Percentiles rank a stretch among this genome's conserved stretches.
Evolutionary conservation across 1,140 invertebrate species (phyloP).

Genomic region (Caenorhabditis latens): DNA sequence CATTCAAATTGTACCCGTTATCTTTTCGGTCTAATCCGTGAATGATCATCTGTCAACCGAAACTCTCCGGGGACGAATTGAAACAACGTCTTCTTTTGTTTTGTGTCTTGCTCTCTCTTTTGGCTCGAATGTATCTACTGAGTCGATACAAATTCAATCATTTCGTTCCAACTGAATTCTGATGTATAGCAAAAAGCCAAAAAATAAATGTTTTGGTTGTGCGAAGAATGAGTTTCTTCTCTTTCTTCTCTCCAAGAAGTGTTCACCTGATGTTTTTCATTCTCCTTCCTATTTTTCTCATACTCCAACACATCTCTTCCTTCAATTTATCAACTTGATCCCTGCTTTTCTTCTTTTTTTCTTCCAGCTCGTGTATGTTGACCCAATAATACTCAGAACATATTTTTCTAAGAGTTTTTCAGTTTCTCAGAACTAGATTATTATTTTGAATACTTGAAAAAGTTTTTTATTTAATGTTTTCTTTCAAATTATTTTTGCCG

Average conservation of each 20-base stretch:
- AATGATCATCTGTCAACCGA: slow-evolving; percentile 15
- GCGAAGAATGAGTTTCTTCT: too few relatives aligned
- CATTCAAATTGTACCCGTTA: not conserved
- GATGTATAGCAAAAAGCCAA: not conserved
- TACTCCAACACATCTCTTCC: too few relatives aligned
- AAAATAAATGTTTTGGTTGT: not conserved
- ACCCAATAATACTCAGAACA: too few relatives aligned
- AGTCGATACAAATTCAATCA: slow-evolving; percentile 53
- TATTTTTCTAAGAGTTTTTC: too few relatives aligned
- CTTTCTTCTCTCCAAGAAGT: too few relatives aligned
- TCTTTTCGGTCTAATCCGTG: slow-evolving; percentile 2
- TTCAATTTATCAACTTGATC: slow-evolving; percentile 9
- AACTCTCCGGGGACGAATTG: not conserved
- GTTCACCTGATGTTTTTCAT: too few relatives aligned
- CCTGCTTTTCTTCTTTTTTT: not conserved
- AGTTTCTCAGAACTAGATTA: too few relatives aligned
- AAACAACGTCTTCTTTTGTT: not conserved
- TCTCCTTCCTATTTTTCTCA: too few relatives aligned
- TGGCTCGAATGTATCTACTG: too few relatives aligned
- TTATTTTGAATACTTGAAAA: too few relatives aligned
- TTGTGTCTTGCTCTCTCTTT: slow-evolving; percentile 18
- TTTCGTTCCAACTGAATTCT: not conserved
- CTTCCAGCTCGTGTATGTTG: not conserved
- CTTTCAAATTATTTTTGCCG: too few relatives aligned
- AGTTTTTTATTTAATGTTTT: too few relatives aligned